phyloP scores from a whole-genome alignment of 2,113 vertebrate species.

The Anthoscopus minutus region DNA sequence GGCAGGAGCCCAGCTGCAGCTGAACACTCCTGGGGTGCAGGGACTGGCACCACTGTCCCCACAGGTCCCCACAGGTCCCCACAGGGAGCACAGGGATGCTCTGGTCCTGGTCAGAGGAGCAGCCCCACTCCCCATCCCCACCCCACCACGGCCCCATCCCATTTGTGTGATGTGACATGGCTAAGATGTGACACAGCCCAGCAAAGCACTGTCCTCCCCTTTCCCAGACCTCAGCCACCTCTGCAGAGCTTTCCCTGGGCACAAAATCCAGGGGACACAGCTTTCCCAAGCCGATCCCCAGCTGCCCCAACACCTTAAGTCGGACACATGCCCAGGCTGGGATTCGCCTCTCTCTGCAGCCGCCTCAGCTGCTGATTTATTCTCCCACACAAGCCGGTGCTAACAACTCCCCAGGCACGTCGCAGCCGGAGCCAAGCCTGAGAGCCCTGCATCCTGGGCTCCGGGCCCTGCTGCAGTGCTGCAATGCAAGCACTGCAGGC shows the following conservation, averaged over 20 bases:
- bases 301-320: neutral
- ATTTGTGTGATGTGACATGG: accelerated
- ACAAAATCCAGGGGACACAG: neutral
- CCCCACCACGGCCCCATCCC: accelerated
- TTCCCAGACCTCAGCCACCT: neutral
- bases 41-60: too few species aligned
- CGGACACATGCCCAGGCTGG: neutral
- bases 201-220: neutral
- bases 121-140: neutral
- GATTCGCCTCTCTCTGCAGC: neutral
- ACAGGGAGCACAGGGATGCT: neutral
- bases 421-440: constrained; percentile 21
- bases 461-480: constrained; percentile 56
- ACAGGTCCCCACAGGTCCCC: accelerated
- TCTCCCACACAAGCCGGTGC: neutral
- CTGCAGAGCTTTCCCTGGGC: neutral
- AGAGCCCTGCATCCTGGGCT: constrained; percentile 51
- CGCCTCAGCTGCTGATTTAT: neutral
- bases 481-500: constrained; percentile 45
- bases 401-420: constrained; percentile 30
- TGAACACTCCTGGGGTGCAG: neutral
- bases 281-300: neutral
- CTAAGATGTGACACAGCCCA: neutral
- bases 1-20: neutral
- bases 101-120: neutral